Percentiles rank a stretch among this genome's conserved stretches.
phyloP scores from a whole-genome alignment of 2,888 invertebrate genomes.

The Polietes domitor region DNA sequence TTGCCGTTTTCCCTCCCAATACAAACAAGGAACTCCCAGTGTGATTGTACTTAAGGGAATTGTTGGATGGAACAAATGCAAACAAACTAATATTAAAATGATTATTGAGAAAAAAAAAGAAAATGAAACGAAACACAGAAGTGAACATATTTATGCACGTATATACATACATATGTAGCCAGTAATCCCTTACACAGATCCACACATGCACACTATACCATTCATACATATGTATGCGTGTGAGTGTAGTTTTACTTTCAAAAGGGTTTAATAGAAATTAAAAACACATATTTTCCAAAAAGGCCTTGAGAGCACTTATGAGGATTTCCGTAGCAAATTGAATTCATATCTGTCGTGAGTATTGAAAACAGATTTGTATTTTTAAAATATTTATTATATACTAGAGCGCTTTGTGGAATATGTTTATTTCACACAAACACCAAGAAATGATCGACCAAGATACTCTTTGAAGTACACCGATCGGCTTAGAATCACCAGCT shows the following conservation, averaged over 20 bases:
- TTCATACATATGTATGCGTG: neutral
- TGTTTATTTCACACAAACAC: too few species aligned
- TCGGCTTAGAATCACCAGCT: too few species aligned
- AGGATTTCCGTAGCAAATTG: neutral
- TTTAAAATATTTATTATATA: too few species aligned
- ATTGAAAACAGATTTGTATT: too few species aligned
- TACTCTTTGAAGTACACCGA: too few species aligned
- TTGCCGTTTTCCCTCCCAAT: neutral
- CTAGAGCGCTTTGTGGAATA: too few species aligned
- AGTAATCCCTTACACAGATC: too few species aligned
- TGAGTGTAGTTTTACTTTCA: too few species aligned
- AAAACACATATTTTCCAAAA: neutral
- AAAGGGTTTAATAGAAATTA: neutral
- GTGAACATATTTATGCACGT: neutral
- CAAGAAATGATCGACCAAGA: too few species aligned
- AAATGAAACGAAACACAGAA: conserved; percentile 23
- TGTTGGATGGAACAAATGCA: neutral
- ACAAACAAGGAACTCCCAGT: neutral
- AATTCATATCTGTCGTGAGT: too few species aligned
- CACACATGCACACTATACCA: too few species aligned
- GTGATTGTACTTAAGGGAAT: conserved; percentile 41
- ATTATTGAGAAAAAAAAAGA: conserved; percentile 8
- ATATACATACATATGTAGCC: neutral
- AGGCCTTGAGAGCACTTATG: neutral
- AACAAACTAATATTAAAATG: conserved; percentile 32